Evolutionary conservation across 2,113 vertebrate species (phyloP), one percentile per base, ranked within the genome.

Genomic region (Odocoileus virginianus): DNA sequence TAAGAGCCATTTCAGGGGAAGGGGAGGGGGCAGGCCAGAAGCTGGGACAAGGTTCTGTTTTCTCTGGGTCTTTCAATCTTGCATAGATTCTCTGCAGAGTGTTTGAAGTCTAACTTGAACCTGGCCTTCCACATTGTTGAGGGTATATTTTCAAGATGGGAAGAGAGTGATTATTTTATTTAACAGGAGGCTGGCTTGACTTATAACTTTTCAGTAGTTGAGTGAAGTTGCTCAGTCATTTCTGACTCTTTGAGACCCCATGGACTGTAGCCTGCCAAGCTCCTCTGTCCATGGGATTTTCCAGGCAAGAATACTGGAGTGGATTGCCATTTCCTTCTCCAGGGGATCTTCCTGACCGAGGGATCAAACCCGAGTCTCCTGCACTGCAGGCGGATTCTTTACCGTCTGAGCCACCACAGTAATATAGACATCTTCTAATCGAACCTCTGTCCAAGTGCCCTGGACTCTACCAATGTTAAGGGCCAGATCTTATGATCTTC

Each of bases 101-200:
- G 47, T 19, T 79, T 21, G 30, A 93, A 87, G 27, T 86, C 50
- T 91, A 21, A 47, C 40, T 76, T 87, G 87, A 92, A 93, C 33
- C 13, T 74, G 54, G 19, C 14, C 27, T 94, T 61, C 55, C 36
- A 78, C 50, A 60, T 57, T 58, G 40, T 36, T 88, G 47, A 83
- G 45, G 4, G 45, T 79, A 19, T 93, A 28, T 40, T 76, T 85
- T 74, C 58, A 17, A 71, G 67, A 30, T 71, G 81, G 36, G 12
- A 45, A 21, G 47, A 60, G 27, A 85, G 40, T 67, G 3, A 6
- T 23, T 33, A 12, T 82, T 88, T 92, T 16, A 36, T 55, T 83
- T 71, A 85, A 76, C 21, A 85, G 6, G 25, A 47, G 21, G 4
- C 33, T 87, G 54, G 25, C 12, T 97, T 85, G 14, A 50, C 33